Evolutionary conservation across 2,888 invertebrate genomes (phyloP), one percentile per base, ranked within the genome.

Genomic region (Chalcosyrphus nemorum): DNA sequence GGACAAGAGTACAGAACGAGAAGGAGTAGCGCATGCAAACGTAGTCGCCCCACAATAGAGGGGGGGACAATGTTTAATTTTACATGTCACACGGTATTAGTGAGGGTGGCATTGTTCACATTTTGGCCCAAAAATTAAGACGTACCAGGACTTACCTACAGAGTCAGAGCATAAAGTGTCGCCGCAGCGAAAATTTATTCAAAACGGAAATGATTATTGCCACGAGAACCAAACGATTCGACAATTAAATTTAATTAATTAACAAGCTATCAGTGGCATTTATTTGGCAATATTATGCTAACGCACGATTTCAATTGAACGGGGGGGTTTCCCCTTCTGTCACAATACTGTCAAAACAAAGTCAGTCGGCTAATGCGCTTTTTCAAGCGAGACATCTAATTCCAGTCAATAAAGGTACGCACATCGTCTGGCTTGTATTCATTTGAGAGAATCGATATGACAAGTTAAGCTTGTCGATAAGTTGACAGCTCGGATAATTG

Each of bases 141-240:
- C 27, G 59, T 72, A 47, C 35, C 32, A 17, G 27, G 13, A 3
- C 13, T 21, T n/a, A n/a, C n/a, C n/a, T n/a, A n/a, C n/a, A n/a
- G n/a, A n/a, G n/a, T 35, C 56, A 32, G 4, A 41, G 4, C 2
- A 59, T 38, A 54, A 15, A 35, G 52, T 65, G 50, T 59, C 38
- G n/a, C 7, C 50, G 50, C 35, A 50, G 56, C 38, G 27, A 35
- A 63, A 80, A 84, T 84, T 80, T 84, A 80, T 84, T 84, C 84
- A 75, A 70, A 84, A 75, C 74, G 84, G 84, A 84, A 84, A 84
- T 84, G 68, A 80, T 84, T 84, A 84, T 75, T 75, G 80, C 80
- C 84, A 84, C 84, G 74, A 80, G 54, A 75, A 80, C 63, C 80
- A 84, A 84, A 75, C 80, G 80, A 54, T 75, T 78, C 57, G 74